phyloP scores from a whole-genome alignment of 2,797 vertebrate genomes.

The Galaxias olidus region DNA sequence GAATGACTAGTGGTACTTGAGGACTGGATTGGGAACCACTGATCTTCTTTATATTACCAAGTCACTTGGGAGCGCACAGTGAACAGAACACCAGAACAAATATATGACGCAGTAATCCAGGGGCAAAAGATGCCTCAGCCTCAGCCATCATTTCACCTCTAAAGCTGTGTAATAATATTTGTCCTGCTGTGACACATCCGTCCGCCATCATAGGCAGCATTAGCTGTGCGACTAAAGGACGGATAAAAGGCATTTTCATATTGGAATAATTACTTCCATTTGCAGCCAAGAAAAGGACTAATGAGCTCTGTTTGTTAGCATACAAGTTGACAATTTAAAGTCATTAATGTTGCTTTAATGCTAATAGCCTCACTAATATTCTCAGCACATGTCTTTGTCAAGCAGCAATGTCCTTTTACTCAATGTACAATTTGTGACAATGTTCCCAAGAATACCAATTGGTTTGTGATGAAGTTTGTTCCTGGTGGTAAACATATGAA shows the following conservation, averaged over 20 bases:
- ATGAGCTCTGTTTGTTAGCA: constrained; percentile 37
- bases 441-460: constrained; percentile 23
- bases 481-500: no score
- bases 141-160: no score
- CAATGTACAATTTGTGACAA: background rate
- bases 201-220: constrained; percentile 13
- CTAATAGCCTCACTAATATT: constrained; percentile 48
- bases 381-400: constrained; percentile 35
- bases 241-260: background rate
- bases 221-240: constrained; percentile 3
- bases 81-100: no score
- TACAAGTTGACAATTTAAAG: constrained; percentile 22
- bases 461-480: background rate
- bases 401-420: constrained; percentile 8
- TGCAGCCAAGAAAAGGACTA: background rate
- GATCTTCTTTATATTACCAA: no score
- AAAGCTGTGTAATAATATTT: constrained; percentile 11
- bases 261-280: constrained; percentile 20
- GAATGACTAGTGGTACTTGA: no score
- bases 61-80: no score
- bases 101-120: no score
- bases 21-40: no score
- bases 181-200: background rate
- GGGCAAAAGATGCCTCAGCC: no score
- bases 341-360: constrained; percentile 2